These are phyloP conservation scores for Hippocampus kuda DNA, from an alignment of 2,797 vertebrate genomes.

Conservation along the genomic window DNA sequence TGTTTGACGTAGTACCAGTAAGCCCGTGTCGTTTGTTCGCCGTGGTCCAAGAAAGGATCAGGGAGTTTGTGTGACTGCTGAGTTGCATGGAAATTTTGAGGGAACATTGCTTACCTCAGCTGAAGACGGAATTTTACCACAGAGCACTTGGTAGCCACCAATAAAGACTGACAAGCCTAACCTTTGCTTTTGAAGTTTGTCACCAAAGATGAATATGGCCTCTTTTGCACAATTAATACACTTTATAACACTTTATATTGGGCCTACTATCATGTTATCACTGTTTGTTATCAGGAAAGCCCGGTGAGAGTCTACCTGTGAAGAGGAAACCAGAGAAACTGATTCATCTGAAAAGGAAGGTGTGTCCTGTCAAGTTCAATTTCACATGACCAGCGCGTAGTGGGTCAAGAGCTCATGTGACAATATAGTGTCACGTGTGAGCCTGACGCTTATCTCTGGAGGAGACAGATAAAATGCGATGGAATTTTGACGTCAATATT, in stretches of 20 bases:
- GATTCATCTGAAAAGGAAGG: slow-evolving; percentile 87
- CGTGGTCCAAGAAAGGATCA: too few species aligned
- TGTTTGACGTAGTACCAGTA: too few species aligned
- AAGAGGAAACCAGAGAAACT: slow-evolving; percentile 81
- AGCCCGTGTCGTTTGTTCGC: too few species aligned
- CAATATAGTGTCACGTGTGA: not conserved
- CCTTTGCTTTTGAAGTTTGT: not conserved
- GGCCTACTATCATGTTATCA: not conserved
- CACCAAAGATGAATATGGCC: not conserved
- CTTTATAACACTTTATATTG: not conserved
- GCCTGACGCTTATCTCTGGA: too few species aligned
- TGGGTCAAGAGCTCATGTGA: not conserved
- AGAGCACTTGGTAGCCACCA: not conserved
- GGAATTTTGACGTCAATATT: not conserved
- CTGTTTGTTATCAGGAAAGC: slow-evolving; percentile 61
- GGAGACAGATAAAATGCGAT: not conserved
- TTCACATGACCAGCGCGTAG: not conserved
- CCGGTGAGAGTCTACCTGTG: slow-evolving; percentile 73
- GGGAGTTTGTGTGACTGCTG: too few species aligned
- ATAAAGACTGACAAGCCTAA: not conserved
- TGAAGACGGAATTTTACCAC: not conserved
- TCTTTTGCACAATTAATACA: not conserved
- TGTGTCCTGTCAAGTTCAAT: slow-evolving; percentile 32
- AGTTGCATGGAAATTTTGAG: too few species aligned
- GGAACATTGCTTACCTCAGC: too few species aligned